Percentiles rank a stretch among this genome's conserved stretches.
Evolutionary conservation across 2,113 vertebrate genomes (phyloP).

Genomic region (Cynopterus brachyotis): DNA sequence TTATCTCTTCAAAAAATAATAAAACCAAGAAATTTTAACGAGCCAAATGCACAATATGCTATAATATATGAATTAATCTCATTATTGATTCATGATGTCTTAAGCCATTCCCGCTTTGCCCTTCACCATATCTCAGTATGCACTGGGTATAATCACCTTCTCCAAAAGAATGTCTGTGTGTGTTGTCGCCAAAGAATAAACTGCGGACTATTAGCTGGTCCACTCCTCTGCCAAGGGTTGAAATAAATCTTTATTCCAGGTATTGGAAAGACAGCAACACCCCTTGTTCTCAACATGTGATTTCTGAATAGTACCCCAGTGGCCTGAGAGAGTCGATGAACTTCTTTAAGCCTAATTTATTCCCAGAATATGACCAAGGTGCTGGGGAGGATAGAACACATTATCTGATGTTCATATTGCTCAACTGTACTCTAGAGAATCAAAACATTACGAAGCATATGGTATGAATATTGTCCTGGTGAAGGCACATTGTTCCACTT

Average conservation of each 20-base stretch:
- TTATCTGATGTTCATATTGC: slow-evolving; percentile 67
- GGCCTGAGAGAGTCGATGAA: slow-evolving; percentile 46
- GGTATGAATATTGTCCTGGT: slow-evolving; percentile 60
- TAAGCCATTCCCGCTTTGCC: not conserved
- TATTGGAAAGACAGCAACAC: slow-evolving; percentile 51
- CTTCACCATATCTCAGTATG: not conserved
- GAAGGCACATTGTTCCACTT: slow-evolving; percentile 55
- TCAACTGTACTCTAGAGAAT: slow-evolving; percentile 55
- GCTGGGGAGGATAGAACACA: slow-evolving; percentile 50
- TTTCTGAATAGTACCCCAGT: slow-evolving; percentile 61
- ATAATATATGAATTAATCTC: not conserved
- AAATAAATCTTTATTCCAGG: slow-evolving; percentile 64
- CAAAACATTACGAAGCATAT: slow-evolving; percentile 70
- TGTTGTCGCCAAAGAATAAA: slow-evolving; percentile 32
- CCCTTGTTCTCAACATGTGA: slow-evolving; percentile 39
- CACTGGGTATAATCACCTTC: not conserved
- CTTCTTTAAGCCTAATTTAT: slow-evolving; percentile 70
- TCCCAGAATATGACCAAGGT: slow-evolving; percentile 69
- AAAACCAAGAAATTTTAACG: slow-evolving; percentile 24
- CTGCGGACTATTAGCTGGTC: not conserved
- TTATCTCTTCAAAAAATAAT: slow-evolving; percentile 42
- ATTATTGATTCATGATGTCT: slow-evolving; percentile 48
- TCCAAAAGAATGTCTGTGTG: not conserved
- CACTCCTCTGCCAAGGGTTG: slow-evolving; percentile 1
- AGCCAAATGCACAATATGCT: not conserved